Conservation (phyloP, 2,113 vertebrate genomes). For the Hemiprocne comata region DNA sequence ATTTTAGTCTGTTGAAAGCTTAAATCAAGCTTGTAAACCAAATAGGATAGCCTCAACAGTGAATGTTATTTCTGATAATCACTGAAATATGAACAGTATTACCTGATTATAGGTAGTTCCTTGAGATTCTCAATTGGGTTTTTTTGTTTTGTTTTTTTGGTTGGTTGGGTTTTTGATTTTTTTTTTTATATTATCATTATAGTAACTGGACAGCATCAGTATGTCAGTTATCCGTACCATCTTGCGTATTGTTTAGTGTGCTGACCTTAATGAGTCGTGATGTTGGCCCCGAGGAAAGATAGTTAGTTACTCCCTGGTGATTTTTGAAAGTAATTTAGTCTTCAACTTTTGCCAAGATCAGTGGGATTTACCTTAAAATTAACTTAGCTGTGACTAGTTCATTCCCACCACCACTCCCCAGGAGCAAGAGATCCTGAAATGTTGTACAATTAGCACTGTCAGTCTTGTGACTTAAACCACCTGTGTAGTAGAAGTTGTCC, state of each 20-base stretch:
- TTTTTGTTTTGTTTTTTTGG: not conserved
- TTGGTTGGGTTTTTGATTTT: not conserved
- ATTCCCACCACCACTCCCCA: not conserved
- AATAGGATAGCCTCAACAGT: not conserved
- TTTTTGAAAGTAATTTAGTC: not conserved
- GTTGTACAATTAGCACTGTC: not conserved
- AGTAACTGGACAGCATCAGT: not conserved
- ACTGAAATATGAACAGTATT: not conserved
- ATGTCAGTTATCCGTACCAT: accelerated
- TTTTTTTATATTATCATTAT: not conserved
- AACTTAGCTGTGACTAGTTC: not conserved
- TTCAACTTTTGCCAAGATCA: not conserved
- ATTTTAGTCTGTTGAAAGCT: not conserved
- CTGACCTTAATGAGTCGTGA: not conserved
- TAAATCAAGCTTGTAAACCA: not conserved
- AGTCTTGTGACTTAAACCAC: not conserved
- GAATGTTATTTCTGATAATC: not conserved
- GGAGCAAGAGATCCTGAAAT: not conserved
- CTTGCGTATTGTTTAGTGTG: not conserved
- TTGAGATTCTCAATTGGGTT: not conserved
- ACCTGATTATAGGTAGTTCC: not conserved
- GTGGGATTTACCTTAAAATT: not conserved
- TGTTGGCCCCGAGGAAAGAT: not conserved
- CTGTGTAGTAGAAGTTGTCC: not conserved
- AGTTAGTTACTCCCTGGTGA: not conserved